phyloP scores from a whole-genome alignment of 2,113 vertebrate genomes.

The Larimichthys crocea region DNA sequence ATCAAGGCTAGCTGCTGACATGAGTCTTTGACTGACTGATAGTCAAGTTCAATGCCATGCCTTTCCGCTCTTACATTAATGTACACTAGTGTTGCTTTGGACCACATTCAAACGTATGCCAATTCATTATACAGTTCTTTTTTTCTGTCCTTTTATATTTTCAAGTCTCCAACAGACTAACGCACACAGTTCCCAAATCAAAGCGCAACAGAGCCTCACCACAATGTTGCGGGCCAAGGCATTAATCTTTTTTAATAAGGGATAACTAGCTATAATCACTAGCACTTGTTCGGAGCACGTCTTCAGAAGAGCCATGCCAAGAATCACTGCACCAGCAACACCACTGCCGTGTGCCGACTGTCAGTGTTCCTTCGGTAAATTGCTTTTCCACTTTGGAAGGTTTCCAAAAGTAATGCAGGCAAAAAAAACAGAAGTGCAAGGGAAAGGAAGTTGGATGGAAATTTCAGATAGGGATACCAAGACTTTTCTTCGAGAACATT shows the following conservation, averaged over 20 bases:
- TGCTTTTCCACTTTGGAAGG: slow-evolving; percentile 39
- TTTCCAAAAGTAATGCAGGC: slow-evolving; percentile 30
- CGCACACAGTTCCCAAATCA: slow-evolving; percentile 41
- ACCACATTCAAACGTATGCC: background rate
- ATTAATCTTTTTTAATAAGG: slow-evolving; percentile 70
- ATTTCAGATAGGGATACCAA: slow-evolving; percentile 17
- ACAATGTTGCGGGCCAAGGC: slow-evolving; percentile 23
- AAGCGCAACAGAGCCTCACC: slow-evolving; percentile 41
- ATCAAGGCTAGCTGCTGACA: slow-evolving; percentile 17
- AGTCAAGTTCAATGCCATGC: slow-evolving; percentile 3
- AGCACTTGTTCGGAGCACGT: slow-evolving; percentile 51
- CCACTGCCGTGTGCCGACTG: background rate
- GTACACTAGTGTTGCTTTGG: background rate
- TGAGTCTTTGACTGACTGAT: slow-evolving; percentile 19
- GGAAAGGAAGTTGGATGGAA: slow-evolving; percentile 19
- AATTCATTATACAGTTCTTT: background rate
- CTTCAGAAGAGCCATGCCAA: slow-evolving; percentile 56
- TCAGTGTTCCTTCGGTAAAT: slow-evolving; percentile 16
- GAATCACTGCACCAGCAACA: slow-evolving; percentile 22
- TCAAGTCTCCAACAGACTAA: slow-evolving; percentile 10
- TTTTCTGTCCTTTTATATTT: slow-evolving; percentile 18
- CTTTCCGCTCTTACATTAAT: background rate
- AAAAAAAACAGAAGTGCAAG: background rate
- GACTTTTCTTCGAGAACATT: slow-evolving; percentile 10
- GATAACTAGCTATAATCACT: slow-evolving; percentile 71